Evolutionary conservation across 2,797 vertebrate genomes (phyloP).

Genomic region (Pseudomugil gertrudae): DNA sequence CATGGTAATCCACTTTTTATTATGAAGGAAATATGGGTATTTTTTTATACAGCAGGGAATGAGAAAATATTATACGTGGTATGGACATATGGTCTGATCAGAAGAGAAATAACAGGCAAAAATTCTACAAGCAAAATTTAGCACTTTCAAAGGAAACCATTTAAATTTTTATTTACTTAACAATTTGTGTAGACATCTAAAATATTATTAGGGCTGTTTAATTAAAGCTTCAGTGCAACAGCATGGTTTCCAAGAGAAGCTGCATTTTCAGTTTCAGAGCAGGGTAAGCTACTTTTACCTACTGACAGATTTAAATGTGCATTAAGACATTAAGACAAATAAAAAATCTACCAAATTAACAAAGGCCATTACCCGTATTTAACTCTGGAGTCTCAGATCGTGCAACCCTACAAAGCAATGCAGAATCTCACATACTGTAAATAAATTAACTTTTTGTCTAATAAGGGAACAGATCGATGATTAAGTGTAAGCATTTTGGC

Average conservation of each 20-base stretch:
- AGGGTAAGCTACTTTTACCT: not conserved
- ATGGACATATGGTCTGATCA: constrained; percentile 79
- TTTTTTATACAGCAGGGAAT: constrained; percentile 89
- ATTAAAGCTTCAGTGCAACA: constrained; percentile 11
- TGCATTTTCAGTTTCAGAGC: constrained; percentile 1
- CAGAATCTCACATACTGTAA: constrained; percentile 35
- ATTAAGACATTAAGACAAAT: constrained; percentile 6
- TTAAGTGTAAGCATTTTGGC: constrained; percentile 76
- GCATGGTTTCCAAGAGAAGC: constrained; percentile 7
- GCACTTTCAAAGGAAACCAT: constrained; percentile 7
- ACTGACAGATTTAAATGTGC: constrained; percentile 11
- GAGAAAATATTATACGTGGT: constrained; percentile 82
- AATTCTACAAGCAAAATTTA: constrained; percentile 26
- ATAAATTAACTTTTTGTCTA: constrained; percentile 61
- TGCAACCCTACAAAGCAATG: constrained; percentile 27
- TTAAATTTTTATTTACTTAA: constrained; percentile 22
- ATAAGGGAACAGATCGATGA: constrained; percentile 73
- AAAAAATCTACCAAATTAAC: constrained; percentile 13
- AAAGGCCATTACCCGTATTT: constrained; percentile 12
- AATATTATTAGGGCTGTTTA: constrained; percentile 23
- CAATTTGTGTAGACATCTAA: constrained; percentile 15
- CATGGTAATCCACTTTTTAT: constrained; percentile 99
- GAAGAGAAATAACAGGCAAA: constrained; percentile 40
- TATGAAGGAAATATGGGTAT: constrained; percentile 94
- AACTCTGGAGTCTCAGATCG: constrained; percentile 5